Base-by-base conservation (phyloP, 2,113 vertebrate species). In the Tiliqua scincoides region DNA sequence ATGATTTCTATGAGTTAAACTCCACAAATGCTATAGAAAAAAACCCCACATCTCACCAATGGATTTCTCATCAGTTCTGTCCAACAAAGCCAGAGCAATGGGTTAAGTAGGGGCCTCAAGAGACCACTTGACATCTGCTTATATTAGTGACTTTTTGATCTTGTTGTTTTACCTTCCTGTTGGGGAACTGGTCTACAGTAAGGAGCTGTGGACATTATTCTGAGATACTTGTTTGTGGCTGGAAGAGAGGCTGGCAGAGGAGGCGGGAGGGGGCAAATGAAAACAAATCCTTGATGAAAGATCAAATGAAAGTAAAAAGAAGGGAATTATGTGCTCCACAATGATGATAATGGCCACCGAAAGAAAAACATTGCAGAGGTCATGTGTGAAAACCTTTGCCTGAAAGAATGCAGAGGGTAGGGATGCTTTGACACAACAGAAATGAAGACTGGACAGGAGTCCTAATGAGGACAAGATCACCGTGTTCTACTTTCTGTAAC, bases 121-220 rank as follows among this genome's bases (percentile, higher is more conserved):
- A 94, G 96, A 96, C 94, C 93, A 97, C 96, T 97, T 98, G 96
- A 97, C 97, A 97, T 97, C 94, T 97, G 97, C 90, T 97, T 94
- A 73, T 93, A 93, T 89, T 93, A 93, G 91, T 17, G 89, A 94
- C 95, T 95, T 97, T 95, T 97, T 97, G 95, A 96, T 97, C 94
- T 97, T 93, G 90, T 89, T 94, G 94, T 92, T 89, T 90, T 91
- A 32, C 79, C 86, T 94, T 3, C 30, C 90, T 92, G 88, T 94
- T 95, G 92, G 95, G 94, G 90, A 92, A 91, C 82, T 92, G 85
- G 88, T 81, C 91, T 89, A 57, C 87, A 94, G 93, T 93, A 96
- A 93, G 87, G 54, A 91, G 87, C 94, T 94, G 92, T 93, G 91
- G 85, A 82, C 86, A 71, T 89, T 93, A 91, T 72, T 67, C 88